Conservation (phyloP, 2,113 vertebrate genomes). For the Ancistrus triradiatus region DNA sequence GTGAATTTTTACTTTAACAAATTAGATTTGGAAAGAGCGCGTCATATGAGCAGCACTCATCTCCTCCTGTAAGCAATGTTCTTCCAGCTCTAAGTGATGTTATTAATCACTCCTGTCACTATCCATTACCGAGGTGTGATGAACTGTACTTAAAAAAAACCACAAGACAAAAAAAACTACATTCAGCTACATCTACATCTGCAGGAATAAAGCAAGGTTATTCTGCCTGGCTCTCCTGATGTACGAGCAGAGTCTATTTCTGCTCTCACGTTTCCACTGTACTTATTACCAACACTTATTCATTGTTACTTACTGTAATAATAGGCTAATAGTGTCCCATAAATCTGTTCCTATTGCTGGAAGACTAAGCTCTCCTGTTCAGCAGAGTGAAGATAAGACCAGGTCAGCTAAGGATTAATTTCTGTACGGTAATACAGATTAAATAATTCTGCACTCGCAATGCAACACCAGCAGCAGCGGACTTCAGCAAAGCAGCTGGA, state of each 20-base stretch:
- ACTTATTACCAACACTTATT: conserved; percentile 72
- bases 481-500: too few relatives aligned
- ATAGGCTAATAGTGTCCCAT: conserved; percentile 66
- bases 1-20: neutral
- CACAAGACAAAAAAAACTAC: too few relatives aligned
- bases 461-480: too few relatives aligned
- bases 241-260: conserved; percentile 60
- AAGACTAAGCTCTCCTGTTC: conserved; percentile 7
- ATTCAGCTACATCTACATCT: conserved; percentile 44
- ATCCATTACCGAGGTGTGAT: conserved; percentile 53
- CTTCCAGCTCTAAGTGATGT: conserved; percentile 29
- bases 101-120: conserved; percentile 54
- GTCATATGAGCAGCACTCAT: conserved; percentile 51
- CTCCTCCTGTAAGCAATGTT: too few relatives aligned
- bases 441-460: too few relatives aligned
- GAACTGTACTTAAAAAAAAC: conserved; percentile 65
- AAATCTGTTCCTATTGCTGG: conserved; percentile 52
- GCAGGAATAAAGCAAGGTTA: conserved; percentile 49
- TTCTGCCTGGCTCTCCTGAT: conserved; percentile 53
- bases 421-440: too few relatives aligned
- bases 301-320: conserved; percentile 71
- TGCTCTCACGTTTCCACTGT: conserved; percentile 63
- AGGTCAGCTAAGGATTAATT: too few relatives aligned
- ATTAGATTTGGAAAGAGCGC: conserved; percentile 6
- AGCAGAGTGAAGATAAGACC: neutral